phyloP scores from a whole-genome alignment of 1,140 invertebrate genomes.

The Galleria mellonella region DNA sequence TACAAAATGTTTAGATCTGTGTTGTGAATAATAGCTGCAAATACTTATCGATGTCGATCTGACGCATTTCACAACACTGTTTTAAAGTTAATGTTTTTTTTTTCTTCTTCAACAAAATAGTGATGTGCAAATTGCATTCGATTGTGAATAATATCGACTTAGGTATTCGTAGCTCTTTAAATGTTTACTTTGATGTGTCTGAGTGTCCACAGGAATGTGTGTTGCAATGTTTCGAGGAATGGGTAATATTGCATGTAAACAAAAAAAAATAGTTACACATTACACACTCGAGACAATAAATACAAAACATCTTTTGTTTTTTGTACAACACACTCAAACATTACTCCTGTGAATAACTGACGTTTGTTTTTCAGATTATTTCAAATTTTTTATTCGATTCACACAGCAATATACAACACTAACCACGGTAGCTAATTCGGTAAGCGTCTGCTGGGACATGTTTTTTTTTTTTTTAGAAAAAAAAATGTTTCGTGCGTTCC shows the following conservation, averaged over 20 bases:
- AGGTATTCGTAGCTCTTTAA: constrained; percentile 22
- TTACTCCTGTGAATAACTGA: constrained; percentile 52
- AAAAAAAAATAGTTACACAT: background rate
- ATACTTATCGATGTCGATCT: background rate
- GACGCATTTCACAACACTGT: too few relatives aligned
- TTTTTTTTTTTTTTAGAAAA: background rate
- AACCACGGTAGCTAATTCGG: background rate
- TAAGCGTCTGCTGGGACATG: background rate
- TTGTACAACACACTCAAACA: too few relatives aligned
- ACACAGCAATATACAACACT: constrained; percentile 3
- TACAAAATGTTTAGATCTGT: constrained; percentile 5
- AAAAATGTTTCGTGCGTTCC: constrained; percentile 15
- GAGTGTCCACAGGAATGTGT: constrained; percentile 64
- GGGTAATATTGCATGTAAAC: constrained; percentile 40
- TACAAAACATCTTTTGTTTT: too few relatives aligned
- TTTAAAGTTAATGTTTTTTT: too few relatives aligned
- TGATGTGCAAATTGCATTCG: constrained; percentile 9
- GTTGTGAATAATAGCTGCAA: constrained; percentile 4
- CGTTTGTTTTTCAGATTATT: constrained; percentile 9
- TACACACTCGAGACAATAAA: background rate
- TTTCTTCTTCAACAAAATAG: background rate
- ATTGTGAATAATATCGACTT: constrained; percentile 8
- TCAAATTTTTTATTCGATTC: constrained; percentile 1
- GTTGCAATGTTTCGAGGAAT: constrained; percentile 52
- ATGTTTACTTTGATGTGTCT: constrained; percentile 43